These are phyloP conservation scores for Pitangus sulphuratus DNA, from an alignment of 2,797 vertebrate genomes.

Conservation along the genomic window DNA sequence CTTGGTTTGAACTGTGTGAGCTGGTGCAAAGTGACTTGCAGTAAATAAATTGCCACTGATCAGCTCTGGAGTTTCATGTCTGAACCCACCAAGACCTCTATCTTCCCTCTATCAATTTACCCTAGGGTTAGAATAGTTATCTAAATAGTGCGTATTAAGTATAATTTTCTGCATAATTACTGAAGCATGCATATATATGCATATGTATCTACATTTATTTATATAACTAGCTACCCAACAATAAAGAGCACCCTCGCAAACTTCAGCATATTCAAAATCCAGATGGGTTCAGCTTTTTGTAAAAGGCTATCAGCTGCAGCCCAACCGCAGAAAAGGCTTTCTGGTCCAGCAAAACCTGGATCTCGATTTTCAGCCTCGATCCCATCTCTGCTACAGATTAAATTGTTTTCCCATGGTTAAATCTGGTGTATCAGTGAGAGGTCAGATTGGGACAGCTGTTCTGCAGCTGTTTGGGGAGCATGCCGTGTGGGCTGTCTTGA, in stretches of 20 bases:
- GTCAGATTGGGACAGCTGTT: slow-evolving; percentile 16
- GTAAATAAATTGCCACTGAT: not conserved
- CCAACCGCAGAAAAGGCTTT: not conserved
- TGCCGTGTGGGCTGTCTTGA: not conserved
- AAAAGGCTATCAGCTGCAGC: not conserved
- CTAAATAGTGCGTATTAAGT: not conserved
- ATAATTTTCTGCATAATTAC: not conserved
- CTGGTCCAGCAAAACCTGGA: not conserved
- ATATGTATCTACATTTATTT: not conserved
- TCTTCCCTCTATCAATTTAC: not conserved
- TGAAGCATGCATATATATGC: not conserved
- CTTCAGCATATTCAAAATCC: not conserved
- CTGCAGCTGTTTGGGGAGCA: not conserved
- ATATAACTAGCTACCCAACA: not conserved
- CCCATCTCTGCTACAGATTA: not conserved
- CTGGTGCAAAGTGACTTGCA: not conserved
- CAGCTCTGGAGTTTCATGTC: not conserved
- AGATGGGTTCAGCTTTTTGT: not conserved
- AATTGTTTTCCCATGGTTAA: not conserved
- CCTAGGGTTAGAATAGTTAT: not conserved
- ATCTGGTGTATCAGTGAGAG: not conserved
- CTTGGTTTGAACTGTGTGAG: not conserved
- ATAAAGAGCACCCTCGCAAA: not conserved
- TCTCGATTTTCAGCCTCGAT: not conserved
- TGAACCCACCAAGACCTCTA: not conserved